Base-by-base conservation (phyloP, 2,797 vertebrate species). In the Artibeus lituratus region DNA sequence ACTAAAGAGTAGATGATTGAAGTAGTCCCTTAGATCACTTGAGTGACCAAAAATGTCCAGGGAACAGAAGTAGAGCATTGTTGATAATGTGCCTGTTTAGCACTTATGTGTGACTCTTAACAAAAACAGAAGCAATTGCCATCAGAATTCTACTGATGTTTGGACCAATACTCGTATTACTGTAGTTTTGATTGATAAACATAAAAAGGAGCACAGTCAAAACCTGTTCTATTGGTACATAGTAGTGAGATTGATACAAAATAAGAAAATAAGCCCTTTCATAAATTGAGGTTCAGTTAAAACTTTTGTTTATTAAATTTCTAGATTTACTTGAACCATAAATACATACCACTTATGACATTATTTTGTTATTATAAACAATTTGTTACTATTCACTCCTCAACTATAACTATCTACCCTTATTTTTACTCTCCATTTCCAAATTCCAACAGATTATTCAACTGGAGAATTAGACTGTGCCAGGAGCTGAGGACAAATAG, bases 271-370 rank as follows among this genome's bases (percentile, higher is more conserved):
- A 90, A 93, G 51, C 22, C 39, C 44, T 96, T 94, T 95, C 11
- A 70, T 69, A 94, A 91, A 44, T 87, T 59, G 67, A 84, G 49
- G 3, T 81, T 95, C 81, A 91, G 77, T 82, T 86, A 90, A 90
- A 90, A 97, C 32, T 21, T 80, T 26, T 86, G 32, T 84, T 95
- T 87, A 94, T 92, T 91, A 32, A 90, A 69, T 94, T 95, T 94
- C 47, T 95, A 87, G 55, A 86, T 91, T 81, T 95, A 91, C 49
- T 87, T 94, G 76, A 87, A 81, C 59, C 32, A 53, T 37, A 16
- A 59, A 29, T 90, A 5, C 67, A 49, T 37, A 73, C 39, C 57
- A 37, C 32, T 80, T 95, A 77, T 47, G 53, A 59, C 12, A 85
- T 92, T 65, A 67, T 78, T 85, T 87, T 92, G 39, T 49, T 74